Conservation (phyloP, 2,797 vertebrate species). For the Oceanodroma leucorhoa region DNA sequence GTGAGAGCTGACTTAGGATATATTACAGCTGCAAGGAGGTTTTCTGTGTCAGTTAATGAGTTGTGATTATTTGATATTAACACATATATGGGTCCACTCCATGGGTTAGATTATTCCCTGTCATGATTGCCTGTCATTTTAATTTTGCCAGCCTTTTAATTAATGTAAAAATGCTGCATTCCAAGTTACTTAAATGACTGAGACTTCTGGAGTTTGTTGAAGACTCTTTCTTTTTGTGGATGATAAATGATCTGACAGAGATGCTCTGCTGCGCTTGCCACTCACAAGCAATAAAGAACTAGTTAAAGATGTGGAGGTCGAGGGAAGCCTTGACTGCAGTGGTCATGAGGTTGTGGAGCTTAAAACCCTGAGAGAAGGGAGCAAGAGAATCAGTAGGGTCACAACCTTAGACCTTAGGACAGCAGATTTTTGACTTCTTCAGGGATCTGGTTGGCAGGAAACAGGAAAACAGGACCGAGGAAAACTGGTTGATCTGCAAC, state of each 20-base stretch:
- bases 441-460: background rate
- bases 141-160: background rate
- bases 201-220: background rate
- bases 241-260: background rate
- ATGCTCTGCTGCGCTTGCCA: background rate
- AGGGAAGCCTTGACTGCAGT: background rate
- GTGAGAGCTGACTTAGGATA: background rate
- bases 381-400: background rate
- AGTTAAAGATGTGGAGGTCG: background rate
- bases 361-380: background rate
- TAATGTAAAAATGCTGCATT: background rate
- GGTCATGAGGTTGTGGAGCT: background rate
- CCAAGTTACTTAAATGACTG: background rate
- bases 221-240: background rate
- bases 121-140: background rate
- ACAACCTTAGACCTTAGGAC: background rate
- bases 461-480: background rate
- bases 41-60: background rate
- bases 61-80: background rate
- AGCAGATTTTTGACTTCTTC: background rate
- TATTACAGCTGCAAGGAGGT: background rate
- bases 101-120: background rate
- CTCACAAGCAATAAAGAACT: background rate
- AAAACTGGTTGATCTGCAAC: background rate
- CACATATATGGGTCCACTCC: background rate